Evolutionary conservation across 2,113 vertebrate genomes (phyloP), one percentile per base, ranked within the genome.

Genomic region (Lynx canadensis): DNA sequence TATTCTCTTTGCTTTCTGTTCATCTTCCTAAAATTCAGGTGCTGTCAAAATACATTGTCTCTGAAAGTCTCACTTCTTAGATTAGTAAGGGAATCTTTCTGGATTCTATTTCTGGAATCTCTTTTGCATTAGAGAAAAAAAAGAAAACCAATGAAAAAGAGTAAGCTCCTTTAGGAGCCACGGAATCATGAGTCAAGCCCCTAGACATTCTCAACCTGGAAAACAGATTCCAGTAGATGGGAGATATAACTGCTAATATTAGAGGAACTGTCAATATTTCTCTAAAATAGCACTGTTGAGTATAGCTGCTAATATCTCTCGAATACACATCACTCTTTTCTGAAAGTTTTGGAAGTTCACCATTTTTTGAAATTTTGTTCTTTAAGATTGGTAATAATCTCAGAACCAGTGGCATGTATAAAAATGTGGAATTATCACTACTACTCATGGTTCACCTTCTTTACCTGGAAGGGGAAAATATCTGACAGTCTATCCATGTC

Each of bases 1-100:
- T 97, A 92, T 95, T 92, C 82, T 94, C 85, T 97, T 88, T 92
- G 10, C 31, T 98, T 93, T 93, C 95, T 97, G 57, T 97, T 97
- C 86, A 38, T 55, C 57, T 97, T 91, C 18, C 23, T 87, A 87
- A 96, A 95, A 83, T 81, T 48, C 41, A 84, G 50, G 63, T 83
- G 31, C 57, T 97, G 16, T 93, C 45, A 94, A 81, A 78, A 57
- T 45, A 52, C 14, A 86, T 88, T 78, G 23, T 89, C 48, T 94
- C 45, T 90, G 68, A 89, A 89, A 93, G 14, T 88, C 21, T 93
- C 7, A 27, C 48, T 79, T 96, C 15, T 91, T 81, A 87, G 60
- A 87, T 74, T 74, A 84, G 11, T 19, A 71, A 74, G 12, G 12
- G 36, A n/a, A 41, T 38, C 48, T 71, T 84, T 85, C 33, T 94